Base-by-base conservation (phyloP, 2,797 vertebrate species). In the Anguilla marmorata region DNA sequence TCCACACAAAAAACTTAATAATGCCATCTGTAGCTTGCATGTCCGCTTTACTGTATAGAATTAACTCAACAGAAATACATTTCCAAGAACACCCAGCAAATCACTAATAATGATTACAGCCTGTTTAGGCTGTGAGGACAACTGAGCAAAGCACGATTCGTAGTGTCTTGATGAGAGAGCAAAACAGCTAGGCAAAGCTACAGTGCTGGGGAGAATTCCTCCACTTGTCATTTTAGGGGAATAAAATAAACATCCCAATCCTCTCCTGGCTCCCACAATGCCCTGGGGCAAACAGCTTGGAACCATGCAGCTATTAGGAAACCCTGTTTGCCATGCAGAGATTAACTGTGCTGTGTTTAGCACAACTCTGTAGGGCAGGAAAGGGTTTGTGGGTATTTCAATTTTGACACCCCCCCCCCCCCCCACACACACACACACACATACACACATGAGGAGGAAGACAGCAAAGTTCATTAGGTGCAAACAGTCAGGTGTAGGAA, bases 361-460 rank as follows among this genome's bases (percentile, higher is more conserved):
- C 33, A 45, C 16, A 79, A 21, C 33, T 8, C 24, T 45, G 9
- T n/a, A 21, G n/a, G 30, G 58, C 58, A 74, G 30, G 11, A 74
- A 74, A n/a, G 1, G 69, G 1, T 33, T 74, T 74, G 12, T 16
- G 56, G 58, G 16, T 60, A 19, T 60, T 69, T 60, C 58, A 3
- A 16, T 60, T 69, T 69, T 16, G 58, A 14, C 4, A 4, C 58
- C 58, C 16, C 16, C 2, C 58, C 14, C 58, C 14, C 58, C 58
- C 21, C 58, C 14, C 58, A 2, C 58, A 2, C 58, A 0, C 58
- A 14, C 11, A 58, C 56, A 14, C 58, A 16, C 58, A 16, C 58
- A 0, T 1, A 60, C 0, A 21, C 92, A 91, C 92, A 84, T 89
- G 86, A 86, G 87, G 66, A 90, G 80, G 87, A 82, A 84, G 87